phyloP scores from a whole-genome alignment of 2,113 vertebrate genomes.

The Dromiciops gliroides region DNA sequence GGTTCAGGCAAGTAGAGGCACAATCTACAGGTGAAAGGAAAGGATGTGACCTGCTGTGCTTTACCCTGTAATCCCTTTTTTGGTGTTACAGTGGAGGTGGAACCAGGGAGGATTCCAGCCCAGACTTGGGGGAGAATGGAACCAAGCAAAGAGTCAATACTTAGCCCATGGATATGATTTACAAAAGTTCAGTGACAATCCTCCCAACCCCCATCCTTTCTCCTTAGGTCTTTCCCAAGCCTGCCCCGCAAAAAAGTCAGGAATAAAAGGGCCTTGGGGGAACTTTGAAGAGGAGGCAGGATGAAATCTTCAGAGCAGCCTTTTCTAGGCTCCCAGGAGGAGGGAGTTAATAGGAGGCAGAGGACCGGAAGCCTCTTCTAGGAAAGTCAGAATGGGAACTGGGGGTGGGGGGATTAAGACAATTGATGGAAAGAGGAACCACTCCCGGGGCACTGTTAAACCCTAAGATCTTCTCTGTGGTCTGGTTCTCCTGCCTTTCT shows the following conservation, averaged over 20 bases:
- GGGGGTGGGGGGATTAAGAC: neutral
- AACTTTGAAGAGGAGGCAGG: neutral
- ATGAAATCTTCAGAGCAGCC: neutral
- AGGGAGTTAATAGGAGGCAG: neutral
- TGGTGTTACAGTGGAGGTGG: neutral
- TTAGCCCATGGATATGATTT: neutral
- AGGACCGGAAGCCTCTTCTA: neutral
- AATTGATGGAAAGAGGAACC: neutral
- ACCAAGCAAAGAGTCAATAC: neutral
- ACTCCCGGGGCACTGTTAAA: neutral
- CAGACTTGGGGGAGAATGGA: neutral
- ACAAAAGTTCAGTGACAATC: neutral
- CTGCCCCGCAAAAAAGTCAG: neutral
- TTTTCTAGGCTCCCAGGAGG: neutral
- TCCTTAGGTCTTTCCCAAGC: neutral
- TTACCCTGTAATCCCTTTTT: neutral
- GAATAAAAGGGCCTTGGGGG: neutral
- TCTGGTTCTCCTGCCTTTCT: neutral
- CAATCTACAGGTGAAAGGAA: neutral
- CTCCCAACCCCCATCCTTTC: neutral
- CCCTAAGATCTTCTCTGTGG: neutral
- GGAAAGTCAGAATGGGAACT: neutral
- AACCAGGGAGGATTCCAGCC: too few relatives aligned
- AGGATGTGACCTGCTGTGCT: neutral
- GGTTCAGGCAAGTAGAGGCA: neutral